Conservation (phyloP, 2,797 vertebrate genomes). For the Spinus pinus region DNA sequence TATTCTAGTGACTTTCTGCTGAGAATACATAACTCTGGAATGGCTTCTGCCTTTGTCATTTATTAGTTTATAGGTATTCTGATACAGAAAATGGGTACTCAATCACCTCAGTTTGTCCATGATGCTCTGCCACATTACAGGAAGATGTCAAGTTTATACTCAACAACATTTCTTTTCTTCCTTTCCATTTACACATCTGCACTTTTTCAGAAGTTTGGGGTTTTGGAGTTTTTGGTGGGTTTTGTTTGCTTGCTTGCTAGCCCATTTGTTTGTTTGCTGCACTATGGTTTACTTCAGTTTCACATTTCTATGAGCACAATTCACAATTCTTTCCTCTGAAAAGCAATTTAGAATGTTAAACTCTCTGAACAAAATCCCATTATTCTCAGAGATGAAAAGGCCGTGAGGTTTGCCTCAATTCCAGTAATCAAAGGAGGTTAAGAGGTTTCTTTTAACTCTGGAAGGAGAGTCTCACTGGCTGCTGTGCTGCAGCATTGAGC, state of each 20-base stretch:
- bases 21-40: background rate
- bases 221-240: accelerated
- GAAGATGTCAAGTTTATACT: background rate
- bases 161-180: background rate
- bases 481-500: background rate
- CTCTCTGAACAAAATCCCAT: background rate
- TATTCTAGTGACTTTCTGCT: background rate
- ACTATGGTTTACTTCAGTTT: background rate
- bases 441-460: background rate
- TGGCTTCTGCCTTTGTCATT: background rate
- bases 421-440: slow-evolving; percentile 4
- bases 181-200: background rate
- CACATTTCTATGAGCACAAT: background rate
- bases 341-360: slow-evolving; percentile 6
- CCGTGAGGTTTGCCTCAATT: slow-evolving; percentile 11
- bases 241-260: background rate
- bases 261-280: background rate
- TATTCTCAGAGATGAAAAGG: background rate
- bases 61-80: background rate
- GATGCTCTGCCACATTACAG: background rate
- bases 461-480: background rate
- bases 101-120: background rate
- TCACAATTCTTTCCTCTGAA: background rate
- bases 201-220: background rate
- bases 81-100: background rate